Evolutionary conservation across 37 sponge, comb jelly and placozoan genomes (phyloP).

Genomic region (Cladorhizidae sp.): DNA sequence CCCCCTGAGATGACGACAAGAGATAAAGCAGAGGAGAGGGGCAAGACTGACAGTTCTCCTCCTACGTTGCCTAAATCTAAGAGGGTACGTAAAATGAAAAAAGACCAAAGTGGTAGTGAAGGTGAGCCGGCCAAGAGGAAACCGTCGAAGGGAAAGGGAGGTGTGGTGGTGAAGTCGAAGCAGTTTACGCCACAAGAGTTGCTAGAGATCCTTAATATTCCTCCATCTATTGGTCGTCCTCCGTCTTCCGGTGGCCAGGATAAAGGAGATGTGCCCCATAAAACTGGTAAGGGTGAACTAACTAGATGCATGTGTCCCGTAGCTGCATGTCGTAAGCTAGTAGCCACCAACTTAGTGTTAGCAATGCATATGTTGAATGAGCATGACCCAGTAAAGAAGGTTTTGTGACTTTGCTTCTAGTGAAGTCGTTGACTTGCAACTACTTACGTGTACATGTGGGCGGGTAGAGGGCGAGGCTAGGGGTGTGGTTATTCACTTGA

Average conservation of each 20-base stretch:
- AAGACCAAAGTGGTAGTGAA: neutral
- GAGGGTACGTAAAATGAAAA: neutral
- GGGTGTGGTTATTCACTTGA: no score
- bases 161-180: neutral
- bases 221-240: no score
- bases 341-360: no score
- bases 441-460: no score
- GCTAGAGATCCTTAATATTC: slow-evolving; percentile 28
- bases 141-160: neutral
- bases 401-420: no score
- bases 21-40: neutral
- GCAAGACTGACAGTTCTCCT: neutral
- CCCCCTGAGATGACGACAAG: neutral
- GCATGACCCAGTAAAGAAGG: no score
- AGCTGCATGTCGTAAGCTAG: no score
- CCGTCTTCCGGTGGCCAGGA: neutral
- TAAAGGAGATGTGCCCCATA: neutral
- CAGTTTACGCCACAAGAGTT: slow-evolving; percentile 26
- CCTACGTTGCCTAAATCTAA: neutral
- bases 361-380: no score
- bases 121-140: neutral
- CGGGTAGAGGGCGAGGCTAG: no score
- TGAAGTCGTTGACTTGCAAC: no score
- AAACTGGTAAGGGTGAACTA: no score
- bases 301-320: no score